Evolutionary conservation across 2,113 vertebrate genomes (phyloP).

Genomic region (Motacilla alba): DNA sequence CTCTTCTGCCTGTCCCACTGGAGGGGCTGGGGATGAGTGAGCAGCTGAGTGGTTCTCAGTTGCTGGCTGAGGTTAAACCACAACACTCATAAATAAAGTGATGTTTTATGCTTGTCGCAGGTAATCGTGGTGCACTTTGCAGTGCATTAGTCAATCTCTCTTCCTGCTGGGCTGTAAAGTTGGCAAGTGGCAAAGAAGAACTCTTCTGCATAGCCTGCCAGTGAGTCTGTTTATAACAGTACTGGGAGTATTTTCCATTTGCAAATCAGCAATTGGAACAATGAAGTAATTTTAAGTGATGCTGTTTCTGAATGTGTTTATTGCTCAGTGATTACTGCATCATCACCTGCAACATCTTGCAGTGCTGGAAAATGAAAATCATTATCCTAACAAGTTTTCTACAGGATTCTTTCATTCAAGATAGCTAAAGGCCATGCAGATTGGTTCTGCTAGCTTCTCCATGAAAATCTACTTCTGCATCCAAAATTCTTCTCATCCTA

Average conservation of each 20-base stretch:
- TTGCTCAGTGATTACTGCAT: constrained; percentile 38
- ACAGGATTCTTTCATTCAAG: background rate
- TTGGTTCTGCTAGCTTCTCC: background rate
- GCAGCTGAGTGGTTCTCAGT: background rate
- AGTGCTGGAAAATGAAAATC: background rate
- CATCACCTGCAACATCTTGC: constrained; percentile 32
- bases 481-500: background rate
- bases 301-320: background rate
- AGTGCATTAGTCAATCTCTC: background rate
- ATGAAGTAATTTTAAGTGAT: constrained; percentile 6
- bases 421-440: background rate
- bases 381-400: constrained; percentile 5
- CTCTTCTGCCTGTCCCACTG: background rate
- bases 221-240: background rate
- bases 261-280: constrained; percentile 26
- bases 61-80: background rate
- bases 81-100: background rate
- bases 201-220: background rate
- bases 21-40: background rate
- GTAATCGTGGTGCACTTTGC: background rate
- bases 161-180: background rate
- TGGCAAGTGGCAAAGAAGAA: background rate
- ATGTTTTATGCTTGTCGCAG: background rate
- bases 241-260: background rate
- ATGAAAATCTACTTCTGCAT: background rate